Conservation (phyloP, 2,888 invertebrate genomes). For the Podabrus alpinus region DNA sequence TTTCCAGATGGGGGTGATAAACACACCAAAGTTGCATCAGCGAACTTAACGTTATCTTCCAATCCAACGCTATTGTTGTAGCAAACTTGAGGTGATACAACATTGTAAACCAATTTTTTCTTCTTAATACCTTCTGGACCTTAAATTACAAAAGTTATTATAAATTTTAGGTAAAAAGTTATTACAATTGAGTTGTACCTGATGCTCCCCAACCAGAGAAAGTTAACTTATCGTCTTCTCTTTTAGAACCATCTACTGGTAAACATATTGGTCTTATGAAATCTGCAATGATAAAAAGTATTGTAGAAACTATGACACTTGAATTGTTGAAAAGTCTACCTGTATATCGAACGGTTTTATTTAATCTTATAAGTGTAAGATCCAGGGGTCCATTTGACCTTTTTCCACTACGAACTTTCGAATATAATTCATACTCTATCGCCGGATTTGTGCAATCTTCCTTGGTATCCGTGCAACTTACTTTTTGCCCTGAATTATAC, state of each 20-base stretch:
- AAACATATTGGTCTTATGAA: slow-evolving; percentile 22
- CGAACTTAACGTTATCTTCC: slow-evolving; percentile 8
- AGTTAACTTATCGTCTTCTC: neutral
- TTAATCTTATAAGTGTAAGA: slow-evolving; percentile 10
- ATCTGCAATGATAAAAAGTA: slow-evolving; percentile 4
- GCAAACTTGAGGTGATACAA: slow-evolving; percentile 5
- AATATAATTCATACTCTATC: neutral
- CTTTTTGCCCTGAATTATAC: slow-evolving; percentile 3
- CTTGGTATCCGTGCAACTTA: neutral
- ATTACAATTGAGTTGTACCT: neutral
- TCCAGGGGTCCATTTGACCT: slow-evolving; percentile 7
- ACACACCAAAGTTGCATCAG: slow-evolving; percentile 7
- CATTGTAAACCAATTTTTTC: slow-evolving; percentile 8
- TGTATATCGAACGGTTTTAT: neutral
- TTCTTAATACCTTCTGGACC: neutral
- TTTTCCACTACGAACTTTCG: slow-evolving; percentile 3
- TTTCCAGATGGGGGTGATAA: neutral
- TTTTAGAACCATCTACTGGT: neutral
- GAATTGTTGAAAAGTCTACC: neutral
- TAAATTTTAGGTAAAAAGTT: too few relatives aligned
- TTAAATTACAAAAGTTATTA: neutral
- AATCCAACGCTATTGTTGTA: neutral
- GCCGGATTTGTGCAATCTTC: slow-evolving; percentile 8
- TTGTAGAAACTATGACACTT: neutral
- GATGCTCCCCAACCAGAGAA: slow-evolving; percentile 19